These are phyloP conservation scores for Hyposoter dolosus DNA, from an alignment of 2,888 invertebrate genomes.

Conservation along the genomic window DNA sequence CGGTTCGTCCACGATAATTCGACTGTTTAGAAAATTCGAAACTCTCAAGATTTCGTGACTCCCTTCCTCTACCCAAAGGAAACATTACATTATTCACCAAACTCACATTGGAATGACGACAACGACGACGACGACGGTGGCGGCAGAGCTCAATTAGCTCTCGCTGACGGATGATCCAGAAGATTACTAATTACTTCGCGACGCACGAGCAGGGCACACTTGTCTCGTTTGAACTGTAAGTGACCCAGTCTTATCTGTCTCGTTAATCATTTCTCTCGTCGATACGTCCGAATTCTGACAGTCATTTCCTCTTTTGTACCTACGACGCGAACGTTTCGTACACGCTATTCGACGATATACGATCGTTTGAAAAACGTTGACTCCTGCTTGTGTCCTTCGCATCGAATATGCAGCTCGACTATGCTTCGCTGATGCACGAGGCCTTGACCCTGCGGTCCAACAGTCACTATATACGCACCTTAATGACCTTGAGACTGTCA, in stretches of 20 bases:
- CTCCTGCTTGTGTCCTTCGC: slow-evolving; percentile 11
- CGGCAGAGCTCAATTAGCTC: slow-evolving; percentile 66
- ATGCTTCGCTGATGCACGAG: not conserved
- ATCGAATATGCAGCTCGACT: slow-evolving; percentile 7
- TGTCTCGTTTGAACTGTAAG: slow-evolving; percentile 62
- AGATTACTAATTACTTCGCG: slow-evolving; percentile 66
- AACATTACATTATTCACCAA: slow-evolving; percentile 50
- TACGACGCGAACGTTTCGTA: slow-evolving; percentile 4
- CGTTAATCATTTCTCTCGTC: slow-evolving; percentile 66
- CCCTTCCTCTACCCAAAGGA: slow-evolving; percentile 24
- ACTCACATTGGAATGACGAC: slow-evolving; percentile 43
- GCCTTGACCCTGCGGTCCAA: slow-evolving; percentile 58
- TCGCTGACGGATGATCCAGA: slow-evolving; percentile 67
- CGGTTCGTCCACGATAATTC: slow-evolving; percentile 14
- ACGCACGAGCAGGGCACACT: slow-evolving; percentile 36
- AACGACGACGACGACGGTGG: slow-evolving; percentile 38
- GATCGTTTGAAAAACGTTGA: slow-evolving; percentile 17
- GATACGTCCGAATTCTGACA: slow-evolving; percentile 51
- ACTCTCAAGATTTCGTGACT: slow-evolving; percentile 14
- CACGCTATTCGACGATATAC: not conserved
- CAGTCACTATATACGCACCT: slow-evolving; percentile 41
- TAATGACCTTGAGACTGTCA: slow-evolving; percentile 59
- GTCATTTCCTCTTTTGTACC: slow-evolving; percentile 22
- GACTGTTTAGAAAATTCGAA: slow-evolving; percentile 18
- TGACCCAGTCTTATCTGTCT: slow-evolving; percentile 65